Conservation (phyloP, 2,113 vertebrate species). For the Phrynosoma platyrhinos region DNA sequence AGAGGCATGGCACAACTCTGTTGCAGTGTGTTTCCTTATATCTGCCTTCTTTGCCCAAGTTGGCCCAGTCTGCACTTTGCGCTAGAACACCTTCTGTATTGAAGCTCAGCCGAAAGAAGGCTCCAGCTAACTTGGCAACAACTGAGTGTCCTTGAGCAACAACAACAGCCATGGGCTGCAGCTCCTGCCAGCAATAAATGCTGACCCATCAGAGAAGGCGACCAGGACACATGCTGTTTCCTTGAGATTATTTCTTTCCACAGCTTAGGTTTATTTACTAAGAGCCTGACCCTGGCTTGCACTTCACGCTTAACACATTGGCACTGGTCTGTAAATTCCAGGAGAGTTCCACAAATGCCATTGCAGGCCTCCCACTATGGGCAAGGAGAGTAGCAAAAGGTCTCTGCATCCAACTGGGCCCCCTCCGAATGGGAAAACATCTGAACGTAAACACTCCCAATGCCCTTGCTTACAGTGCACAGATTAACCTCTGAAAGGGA, state of each 20-base stretch:
- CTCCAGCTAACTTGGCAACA: neutral
- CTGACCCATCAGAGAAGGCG: slow-evolving; percentile 22
- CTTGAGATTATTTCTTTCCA: slow-evolving; percentile 37
- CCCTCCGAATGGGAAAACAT: neutral
- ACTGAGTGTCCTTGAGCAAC: slow-evolving; percentile 25
- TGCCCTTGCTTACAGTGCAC: neutral
- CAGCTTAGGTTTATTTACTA: slow-evolving; percentile 24
- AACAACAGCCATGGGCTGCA: neutral
- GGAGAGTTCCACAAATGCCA: neutral
- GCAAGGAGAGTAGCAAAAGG: neutral
- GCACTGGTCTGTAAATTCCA: neutral
- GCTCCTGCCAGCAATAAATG: neutral
- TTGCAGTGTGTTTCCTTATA: neutral
- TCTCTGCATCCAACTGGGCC: neutral
- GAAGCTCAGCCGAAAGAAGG: neutral
- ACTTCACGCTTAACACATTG: neutral
- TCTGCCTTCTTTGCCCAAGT: neutral
- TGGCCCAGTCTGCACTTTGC: neutral
- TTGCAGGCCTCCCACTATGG: fast-evolving
- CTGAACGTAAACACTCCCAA: neutral
- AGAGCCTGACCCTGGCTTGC: slow-evolving; percentile 11
- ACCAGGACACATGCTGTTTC: slow-evolving; percentile 32
- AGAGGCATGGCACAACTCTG: neutral
- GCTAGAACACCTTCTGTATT: neutral
- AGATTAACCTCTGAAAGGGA: neutral